Conservation (phyloP, 2,797 vertebrate species). For the Lepus townsendii region DNA sequence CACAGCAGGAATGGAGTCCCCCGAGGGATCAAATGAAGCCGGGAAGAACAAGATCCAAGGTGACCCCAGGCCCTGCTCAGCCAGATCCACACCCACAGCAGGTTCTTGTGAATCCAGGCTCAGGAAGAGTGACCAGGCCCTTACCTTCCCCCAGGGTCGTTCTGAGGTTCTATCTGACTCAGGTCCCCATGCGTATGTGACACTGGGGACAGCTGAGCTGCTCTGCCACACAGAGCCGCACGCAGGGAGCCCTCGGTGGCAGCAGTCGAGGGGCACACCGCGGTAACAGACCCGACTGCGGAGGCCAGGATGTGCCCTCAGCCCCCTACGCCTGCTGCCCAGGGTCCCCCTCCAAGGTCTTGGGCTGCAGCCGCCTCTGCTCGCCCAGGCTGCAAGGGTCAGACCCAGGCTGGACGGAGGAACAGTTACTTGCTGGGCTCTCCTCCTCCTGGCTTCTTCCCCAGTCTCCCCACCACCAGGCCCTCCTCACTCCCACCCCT, state of each 20-base stretch:
- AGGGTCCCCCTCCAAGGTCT: not conserved
- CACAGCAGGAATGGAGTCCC: not conserved
- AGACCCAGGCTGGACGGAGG: not conserved
- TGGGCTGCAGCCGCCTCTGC: not conserved
- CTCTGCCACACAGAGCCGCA: not conserved
- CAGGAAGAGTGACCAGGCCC: not conserved
- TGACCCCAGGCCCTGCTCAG: not conserved
- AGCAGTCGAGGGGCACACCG: accelerated
- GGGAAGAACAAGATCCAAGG: not conserved
- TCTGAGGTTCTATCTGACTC: not conserved
- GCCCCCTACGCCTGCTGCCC: not conserved
- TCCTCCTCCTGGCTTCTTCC: not conserved
- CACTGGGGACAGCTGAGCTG: not conserved
- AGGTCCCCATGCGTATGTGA: not conserved
- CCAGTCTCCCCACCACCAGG: too few species aligned
- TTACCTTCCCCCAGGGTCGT: not conserved
- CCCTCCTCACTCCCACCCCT: not conserved
- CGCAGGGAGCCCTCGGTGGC: not conserved
- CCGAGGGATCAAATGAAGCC: not conserved
- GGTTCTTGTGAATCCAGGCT: not conserved
- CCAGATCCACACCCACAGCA: not conserved
- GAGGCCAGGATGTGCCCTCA: not conserved
- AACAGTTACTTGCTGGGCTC: not conserved
- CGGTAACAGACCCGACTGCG: not conserved
- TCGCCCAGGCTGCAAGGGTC: not conserved